These are phyloP conservation scores for Brachypalpus laphriformis DNA, from an alignment of 2,888 invertebrate species.

Conservation along the genomic window DNA sequence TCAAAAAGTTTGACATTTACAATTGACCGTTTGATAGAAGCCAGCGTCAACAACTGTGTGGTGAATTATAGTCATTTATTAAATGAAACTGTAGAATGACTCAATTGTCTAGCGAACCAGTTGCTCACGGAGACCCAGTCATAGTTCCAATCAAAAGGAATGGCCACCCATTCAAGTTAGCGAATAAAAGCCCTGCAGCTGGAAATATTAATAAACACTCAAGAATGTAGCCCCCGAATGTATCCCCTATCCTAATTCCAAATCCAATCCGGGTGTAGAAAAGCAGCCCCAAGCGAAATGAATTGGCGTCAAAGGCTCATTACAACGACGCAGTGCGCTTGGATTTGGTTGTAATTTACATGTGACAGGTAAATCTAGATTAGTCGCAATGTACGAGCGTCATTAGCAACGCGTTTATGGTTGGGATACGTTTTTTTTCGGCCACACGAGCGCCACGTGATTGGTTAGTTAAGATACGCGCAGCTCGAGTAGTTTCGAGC, in stretches of 20 bases:
- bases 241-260: neutral
- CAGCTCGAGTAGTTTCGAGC: constrained; percentile 37
- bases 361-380: constrained; percentile 73
- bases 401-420: constrained; percentile 68
- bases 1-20: constrained; percentile 66
- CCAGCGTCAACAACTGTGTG: constrained; percentile 63
- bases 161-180: constrained; percentile 40
- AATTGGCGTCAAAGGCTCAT: constrained; percentile 67
- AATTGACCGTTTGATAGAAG: constrained; percentile 60
- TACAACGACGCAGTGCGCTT: constrained; percentile 52
- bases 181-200: constrained; percentile 66
- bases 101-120: constrained; percentile 69
- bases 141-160: constrained; percentile 26
- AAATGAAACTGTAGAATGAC: constrained; percentile 54
- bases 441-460: constrained; percentile 20
- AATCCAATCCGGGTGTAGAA: constrained; percentile 57
- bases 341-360: constrained; percentile 65
- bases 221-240: constrained; percentile 52
- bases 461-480: constrained; percentile 60
- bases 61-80: constrained; percentile 58
- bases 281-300: constrained; percentile 59
- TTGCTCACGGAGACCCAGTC: neutral
- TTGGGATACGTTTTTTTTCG: constrained; percentile 43
- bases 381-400: constrained; percentile 68
- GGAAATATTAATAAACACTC: constrained; percentile 62